Evolutionary conservation across 2,888 invertebrate genomes (phyloP).

Genomic region (Serrognathus titanus): DNA sequence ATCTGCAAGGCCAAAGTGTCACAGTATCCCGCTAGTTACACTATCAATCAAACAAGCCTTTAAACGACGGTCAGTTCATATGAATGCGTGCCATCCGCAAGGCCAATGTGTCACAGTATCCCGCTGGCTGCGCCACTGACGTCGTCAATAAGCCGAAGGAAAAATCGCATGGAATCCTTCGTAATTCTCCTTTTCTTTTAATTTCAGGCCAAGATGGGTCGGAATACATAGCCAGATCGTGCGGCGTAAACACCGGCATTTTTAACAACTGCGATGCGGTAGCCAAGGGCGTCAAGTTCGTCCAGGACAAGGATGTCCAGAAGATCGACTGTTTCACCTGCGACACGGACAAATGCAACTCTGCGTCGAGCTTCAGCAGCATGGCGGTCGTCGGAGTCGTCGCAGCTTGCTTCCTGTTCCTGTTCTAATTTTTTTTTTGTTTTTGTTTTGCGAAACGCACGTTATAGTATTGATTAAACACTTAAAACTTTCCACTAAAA

Average conservation of each 20-base stretch:
- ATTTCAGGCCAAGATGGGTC: conserved; percentile 37
- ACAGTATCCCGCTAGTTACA: too few relatives aligned
- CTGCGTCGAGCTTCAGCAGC: conserved; percentile 30
- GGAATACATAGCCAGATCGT: conserved; percentile 37
- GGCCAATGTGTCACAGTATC: too few relatives aligned
- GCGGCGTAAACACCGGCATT: conserved; percentile 30
- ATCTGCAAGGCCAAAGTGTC: too few relatives aligned
- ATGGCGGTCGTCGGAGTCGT: conserved; percentile 33
- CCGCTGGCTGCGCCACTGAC: too few relatives aligned
- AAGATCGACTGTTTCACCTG: conserved; percentile 35
- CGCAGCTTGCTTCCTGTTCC: conserved; percentile 34
- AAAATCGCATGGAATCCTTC: too few relatives aligned
- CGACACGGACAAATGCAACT: conserved; percentile 41
- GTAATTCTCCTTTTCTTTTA: not conserved
- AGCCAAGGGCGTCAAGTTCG: conserved; percentile 32
- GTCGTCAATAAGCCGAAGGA: too few relatives aligned
- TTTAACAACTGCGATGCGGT: conserved; percentile 34
- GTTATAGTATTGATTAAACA: too few relatives aligned
- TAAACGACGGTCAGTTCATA: too few relatives aligned
- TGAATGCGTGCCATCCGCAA: too few relatives aligned
- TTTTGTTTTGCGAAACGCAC: not conserved
- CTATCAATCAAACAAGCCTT: too few relatives aligned
- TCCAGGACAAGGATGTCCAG: conserved; percentile 23
- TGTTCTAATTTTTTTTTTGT: conserved; percentile 32
- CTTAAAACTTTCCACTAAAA: too few relatives aligned